Evolutionary conservation across 1,140 invertebrate genomes (phyloP).

Genomic region (Leptestheria dahalacensis): DNA sequence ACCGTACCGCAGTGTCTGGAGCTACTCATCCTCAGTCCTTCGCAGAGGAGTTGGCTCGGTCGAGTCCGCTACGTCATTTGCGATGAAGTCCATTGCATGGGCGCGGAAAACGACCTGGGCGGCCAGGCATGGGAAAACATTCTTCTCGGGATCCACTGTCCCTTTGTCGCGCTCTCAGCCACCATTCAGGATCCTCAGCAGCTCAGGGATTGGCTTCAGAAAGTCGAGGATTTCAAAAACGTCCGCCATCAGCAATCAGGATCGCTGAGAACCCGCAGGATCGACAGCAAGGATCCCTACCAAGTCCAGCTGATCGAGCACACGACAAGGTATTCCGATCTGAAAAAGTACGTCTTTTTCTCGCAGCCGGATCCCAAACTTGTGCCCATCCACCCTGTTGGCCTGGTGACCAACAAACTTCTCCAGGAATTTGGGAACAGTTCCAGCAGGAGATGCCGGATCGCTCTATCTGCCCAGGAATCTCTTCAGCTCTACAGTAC

Average conservation of each 20-base stretch:
- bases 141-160: constrained; percentile 18
- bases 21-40: constrained; percentile 19
- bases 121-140: constrained; percentile 18
- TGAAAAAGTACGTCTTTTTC: constrained; percentile 18
- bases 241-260: constrained; percentile 9
- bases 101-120: constrained; percentile 11
- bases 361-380: background rate
- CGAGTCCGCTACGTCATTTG: constrained; percentile 19
- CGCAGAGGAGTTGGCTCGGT: constrained; percentile 17
- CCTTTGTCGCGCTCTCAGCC: constrained; percentile 21
- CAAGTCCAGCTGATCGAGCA: constrained; percentile 18
- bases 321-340: constrained; percentile 18
- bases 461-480: background rate
- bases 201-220: constrained; percentile 18
- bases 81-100: constrained; percentile 22
- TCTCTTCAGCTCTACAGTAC: background rate
- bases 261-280: background rate
- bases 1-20: constrained; percentile 21
- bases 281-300: constrained; percentile 6
- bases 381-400: background rate
- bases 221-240: constrained; percentile 18
- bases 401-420: background rate
- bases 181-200: constrained; percentile 18
- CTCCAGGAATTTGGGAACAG: background rate
- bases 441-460: background rate